phyloP scores from a whole-genome alignment of 2,113 vertebrate genomes.

The Trogon surrucura region DNA sequence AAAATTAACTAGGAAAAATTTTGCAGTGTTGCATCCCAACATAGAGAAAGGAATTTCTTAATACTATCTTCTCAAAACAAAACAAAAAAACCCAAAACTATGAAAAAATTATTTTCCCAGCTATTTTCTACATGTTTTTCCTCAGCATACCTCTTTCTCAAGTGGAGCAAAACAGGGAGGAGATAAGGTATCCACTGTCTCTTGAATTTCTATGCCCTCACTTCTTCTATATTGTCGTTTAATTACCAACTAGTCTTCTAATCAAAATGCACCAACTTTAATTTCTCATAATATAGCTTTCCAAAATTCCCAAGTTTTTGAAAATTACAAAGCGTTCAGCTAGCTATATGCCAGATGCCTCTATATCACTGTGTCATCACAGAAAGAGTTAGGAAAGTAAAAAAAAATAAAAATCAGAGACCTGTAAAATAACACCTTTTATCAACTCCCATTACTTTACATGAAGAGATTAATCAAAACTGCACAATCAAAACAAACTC shows the following conservation, averaged over 20 bases:
- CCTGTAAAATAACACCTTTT: background rate
- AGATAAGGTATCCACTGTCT: background rate
- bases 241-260: background rate
- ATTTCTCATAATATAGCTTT: background rate
- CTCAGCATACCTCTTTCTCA: background rate
- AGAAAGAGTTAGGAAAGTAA: background rate
- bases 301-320: background rate
- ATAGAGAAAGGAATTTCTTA: background rate
- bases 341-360: background rate
- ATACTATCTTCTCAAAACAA: background rate
- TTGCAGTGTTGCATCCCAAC: background rate
- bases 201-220: background rate
- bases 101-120: background rate
- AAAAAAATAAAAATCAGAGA: background rate
- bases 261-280: background rate
- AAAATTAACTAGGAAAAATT: background rate
- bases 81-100: too few relatives aligned
- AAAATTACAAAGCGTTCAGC: background rate
- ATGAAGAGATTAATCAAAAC: background rate
- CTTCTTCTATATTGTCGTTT: background rate
- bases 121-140: background rate
- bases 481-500: background rate
- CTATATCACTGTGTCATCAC: fast-evolving
- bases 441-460: background rate
- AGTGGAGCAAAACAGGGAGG: background rate